Base-by-base conservation (phyloP, 2,113 vertebrate genomes). In the Eulemur rufifrons region DNA sequence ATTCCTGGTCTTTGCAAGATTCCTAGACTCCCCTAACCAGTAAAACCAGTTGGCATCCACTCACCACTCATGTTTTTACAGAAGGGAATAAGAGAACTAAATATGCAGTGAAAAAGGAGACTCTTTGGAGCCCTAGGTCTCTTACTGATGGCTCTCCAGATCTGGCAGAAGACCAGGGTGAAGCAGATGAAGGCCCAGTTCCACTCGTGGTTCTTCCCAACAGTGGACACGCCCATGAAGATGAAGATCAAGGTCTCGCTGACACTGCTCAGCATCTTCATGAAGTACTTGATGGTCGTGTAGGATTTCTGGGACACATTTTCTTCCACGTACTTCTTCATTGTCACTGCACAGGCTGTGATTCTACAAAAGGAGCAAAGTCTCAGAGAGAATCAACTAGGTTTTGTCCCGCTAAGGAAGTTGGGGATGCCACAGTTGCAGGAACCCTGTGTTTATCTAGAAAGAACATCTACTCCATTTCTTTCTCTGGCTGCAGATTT, bases 241-340 rank as follows among this genome's bases (percentile, higher is more conserved):
- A 99, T 98, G 90, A 99, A 99, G 97, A 99, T 99, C 88, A 99
- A 98, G 17, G 99, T 99, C 98, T 99, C 99, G 0, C 99, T 99
- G 96, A 99, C 98, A 1, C 99, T 99, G 98, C 99, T 99, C 4
- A 99, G 69, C 99, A 99, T 99, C 98, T 99, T 99, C 98, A 99
- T 98, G 97, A 99, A 99, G 10, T 99, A 99, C 88, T 99, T 99
- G 98, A 99, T 99, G 89, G 99, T 99, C 0, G 99, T 99, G 92
- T 99, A 99, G 93, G 99, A 99, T 47, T 98, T 99, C 98, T 99
- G 99, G 34, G 99, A 99, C 27, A 99, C 99, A 0, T 99, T 99
- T 97, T 99, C 99, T 93, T 99, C 99, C 69, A 99, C 99, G 0
- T 99, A 99, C 97, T 99, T 99, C 97, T 99, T 99, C 99, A 99